Base-by-base conservation (phyloP, 92 coral and sea anemone genomes). In the Anthopleura xanthogrammica region DNA sequence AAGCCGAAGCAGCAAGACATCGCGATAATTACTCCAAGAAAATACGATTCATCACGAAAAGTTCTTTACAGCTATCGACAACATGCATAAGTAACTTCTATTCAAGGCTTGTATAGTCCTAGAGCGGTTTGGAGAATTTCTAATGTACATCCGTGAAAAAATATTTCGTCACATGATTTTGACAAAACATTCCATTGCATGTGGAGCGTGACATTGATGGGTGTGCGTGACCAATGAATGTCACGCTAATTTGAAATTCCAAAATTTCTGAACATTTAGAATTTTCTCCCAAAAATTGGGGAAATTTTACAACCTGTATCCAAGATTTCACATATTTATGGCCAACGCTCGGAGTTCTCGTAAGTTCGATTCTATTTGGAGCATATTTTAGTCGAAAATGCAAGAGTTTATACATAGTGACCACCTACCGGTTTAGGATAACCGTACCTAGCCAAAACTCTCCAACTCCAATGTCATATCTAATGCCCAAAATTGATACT, bases 391-490 rank as follows among this genome's bases (percentile, higher is more conserved):
- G 16, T n/a, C 74, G 74, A 68, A 23, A 68, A 4, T 68, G 43
- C 36, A 36, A 9, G 74, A 62, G 22, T 5, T 62, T 19, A 11
- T 29, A 80, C 14, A 4, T 23, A 10, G 2, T 12, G 84, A 81
- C 84, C 84, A 81, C 84, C 84, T 81, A 70, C 75, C 52, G 84
- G 14, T 70, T 3, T 11, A n/a, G 41, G 29, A 41, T 2, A 48
- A 14, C 82, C 60, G 1, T 10, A 40, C 60, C 55, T 81, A 81
- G 77, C 84, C 84, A 81, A 81, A 81, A 81, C 84, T 81, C 52
- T 68, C 41, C 5, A 79, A 29, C 70, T 65, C 36, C 83, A 39
- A 20, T 80, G 76, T 62, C 83, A 43, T 13, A 41, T 68, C 72
- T 12, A n/a, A 22, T 40, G 20, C 62, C 36, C n/a, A 36, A 42